Base-by-base conservation (phyloP, 2,113 vertebrate genomes). In the Myrmecobius fasciatus region DNA sequence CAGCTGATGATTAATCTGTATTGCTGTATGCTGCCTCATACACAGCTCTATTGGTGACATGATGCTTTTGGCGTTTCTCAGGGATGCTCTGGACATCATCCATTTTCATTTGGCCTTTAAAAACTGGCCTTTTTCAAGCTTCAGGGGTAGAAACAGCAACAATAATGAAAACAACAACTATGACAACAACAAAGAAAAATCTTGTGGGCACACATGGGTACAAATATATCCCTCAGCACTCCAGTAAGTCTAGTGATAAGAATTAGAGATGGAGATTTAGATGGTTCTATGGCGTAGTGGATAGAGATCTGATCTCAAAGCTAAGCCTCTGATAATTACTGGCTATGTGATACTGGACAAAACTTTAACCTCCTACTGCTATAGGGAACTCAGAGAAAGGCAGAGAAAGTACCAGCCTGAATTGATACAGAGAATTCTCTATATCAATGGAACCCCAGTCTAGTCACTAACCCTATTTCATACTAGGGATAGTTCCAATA, bases 181-280 rank as follows among this genome's bases (percentile, higher is more conserved):
- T 9, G 4, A 75, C 12, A 60, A n/a, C 36, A 43, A 43, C 0
- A 83, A 83, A 83, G 67, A 49, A 89, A 48, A 26, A 48, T 89
- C 89, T 89, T 28, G 47, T 8, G 25, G 89, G 24, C 25, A 5
- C 25, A 26, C 25, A 89, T 25, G 12, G 52, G 53, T 54, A 89
- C 46, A 94, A 92, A 95, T 47, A 22, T 67, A 89, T 48, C 47
- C 24, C 89, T 91, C 90, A 17, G 92, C 47, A 95, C 96, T 52
- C 89, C n/a, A 94, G 49, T 89, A 90, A 10, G 54, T 94, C 95
- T 95, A 31, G 75, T 96, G 25, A 89, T 96, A 96, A 92, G 12
- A n/a, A 93, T 92, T 91, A 22, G 53, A 52, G 43, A 75, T 67
- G 89, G 56, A 46, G 48, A 92, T 95, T 95, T 89, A 20, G n/a